A percentile compares a stretch with the other conserved stretches of the same genome.
Evolutionary conservation across 2,113 vertebrate genomes (phyloP).

Genomic region (Leucopsar rothschildi): DNA sequence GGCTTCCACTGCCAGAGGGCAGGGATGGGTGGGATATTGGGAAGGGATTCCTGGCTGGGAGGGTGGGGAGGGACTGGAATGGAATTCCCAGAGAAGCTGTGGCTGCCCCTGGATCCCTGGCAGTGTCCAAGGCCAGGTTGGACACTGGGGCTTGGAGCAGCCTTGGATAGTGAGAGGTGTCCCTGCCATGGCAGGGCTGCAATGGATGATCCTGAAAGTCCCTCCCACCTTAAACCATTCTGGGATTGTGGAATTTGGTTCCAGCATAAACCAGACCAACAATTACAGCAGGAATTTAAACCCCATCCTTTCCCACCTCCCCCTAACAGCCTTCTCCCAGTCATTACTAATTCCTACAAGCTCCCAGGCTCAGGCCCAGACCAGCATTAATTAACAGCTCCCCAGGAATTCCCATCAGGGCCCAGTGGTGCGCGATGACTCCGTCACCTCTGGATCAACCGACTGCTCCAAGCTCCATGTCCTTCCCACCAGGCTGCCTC

Average conservation of each 20-base stretch:
- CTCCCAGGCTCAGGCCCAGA: background rate
- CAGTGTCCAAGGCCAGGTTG: rapidly evolving
- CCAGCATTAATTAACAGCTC: background rate
- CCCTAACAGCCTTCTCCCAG: background rate
- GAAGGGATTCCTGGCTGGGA: background rate
- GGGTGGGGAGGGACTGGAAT: rapidly evolving
- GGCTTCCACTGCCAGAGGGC: background rate
- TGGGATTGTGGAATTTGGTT: background rate
- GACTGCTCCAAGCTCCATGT: rapidly evolving
- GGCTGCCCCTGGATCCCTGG: background rate
- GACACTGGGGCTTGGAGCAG: background rate
- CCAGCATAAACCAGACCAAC: background rate
- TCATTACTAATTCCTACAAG: background rate
- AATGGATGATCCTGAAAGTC: background rate
- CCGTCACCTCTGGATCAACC: background rate
- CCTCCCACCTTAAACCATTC: background rate
- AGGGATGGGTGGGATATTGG: background rate
- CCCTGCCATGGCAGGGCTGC: background rate
- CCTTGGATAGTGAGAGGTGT: background rate
- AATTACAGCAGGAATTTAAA: background rate
- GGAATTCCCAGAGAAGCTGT: background rate
- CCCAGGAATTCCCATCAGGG: background rate
- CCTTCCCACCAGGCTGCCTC: background rate
- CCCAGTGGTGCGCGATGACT: rapidly evolving
- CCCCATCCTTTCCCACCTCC: background rate